phyloP scores from a whole-genome alignment of 2,888 invertebrate genomes.

The Lutraria lutraria region DNA sequence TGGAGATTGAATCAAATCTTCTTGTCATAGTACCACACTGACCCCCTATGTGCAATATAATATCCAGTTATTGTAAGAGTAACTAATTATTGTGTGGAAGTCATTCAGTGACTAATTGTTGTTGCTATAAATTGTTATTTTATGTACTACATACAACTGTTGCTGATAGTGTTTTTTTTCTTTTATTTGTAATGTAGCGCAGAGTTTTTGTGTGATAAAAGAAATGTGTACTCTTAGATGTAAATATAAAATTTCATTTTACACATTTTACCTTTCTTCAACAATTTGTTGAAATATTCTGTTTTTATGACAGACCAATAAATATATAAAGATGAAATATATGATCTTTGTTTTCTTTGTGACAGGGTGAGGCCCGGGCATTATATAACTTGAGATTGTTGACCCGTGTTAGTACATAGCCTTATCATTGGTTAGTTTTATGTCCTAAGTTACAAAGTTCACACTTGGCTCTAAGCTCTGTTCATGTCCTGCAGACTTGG shows the following conservation, averaged over 20 bases:
- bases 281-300: slow-evolving; percentile 28
- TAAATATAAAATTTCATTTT: slow-evolving; percentile 58
- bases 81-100: slow-evolving; percentile 7
- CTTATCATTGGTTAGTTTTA: too few species aligned
- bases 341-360: slow-evolving; percentile 9
- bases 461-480: too few species aligned
- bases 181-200: slow-evolving; percentile 42
- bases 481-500: too few species aligned
- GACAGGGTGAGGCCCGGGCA: too few species aligned
- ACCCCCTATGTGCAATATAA: slow-evolving; percentile 19
- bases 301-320: slow-evolving; percentile 43
- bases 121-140: slow-evolving; percentile 23
- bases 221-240: slow-evolving; percentile 56
- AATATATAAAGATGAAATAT: slow-evolving; percentile 38
- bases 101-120: not conserved
- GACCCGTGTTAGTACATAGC: too few species aligned
- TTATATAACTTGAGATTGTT: too few species aligned
- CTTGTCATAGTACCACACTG: not conserved
- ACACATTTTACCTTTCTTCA: slow-evolving; percentile 59
- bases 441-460: too few species aligned
- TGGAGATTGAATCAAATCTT: not conserved
- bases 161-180: slow-evolving; percentile 30
- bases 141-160: slow-evolving; percentile 22
- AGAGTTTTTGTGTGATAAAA: slow-evolving; percentile 37
- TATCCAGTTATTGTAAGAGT: not conserved